phyloP scores from a whole-genome alignment of 2,797 vertebrate genomes.

The Molothrus aeneus region DNA sequence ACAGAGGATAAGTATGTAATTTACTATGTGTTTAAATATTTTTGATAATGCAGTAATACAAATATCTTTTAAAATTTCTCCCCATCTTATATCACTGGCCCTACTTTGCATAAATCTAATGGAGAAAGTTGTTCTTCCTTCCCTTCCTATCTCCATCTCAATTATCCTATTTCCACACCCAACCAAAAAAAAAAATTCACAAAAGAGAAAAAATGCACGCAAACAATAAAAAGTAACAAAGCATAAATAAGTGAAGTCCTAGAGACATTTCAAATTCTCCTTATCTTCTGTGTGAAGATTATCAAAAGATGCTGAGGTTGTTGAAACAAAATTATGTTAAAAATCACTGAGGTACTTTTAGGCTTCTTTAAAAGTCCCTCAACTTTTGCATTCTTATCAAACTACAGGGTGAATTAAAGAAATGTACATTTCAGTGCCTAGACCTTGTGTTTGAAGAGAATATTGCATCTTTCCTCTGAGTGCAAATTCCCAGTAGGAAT shows the following conservation, averaged over 20 bases:
- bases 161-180: background rate
- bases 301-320: background rate
- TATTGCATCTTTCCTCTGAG: background rate
- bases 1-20: background rate
- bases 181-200: background rate
- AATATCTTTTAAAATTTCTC: background rate
- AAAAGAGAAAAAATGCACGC: background rate
- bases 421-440: background rate
- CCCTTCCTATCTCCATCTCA: background rate
- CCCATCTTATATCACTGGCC: background rate
- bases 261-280: background rate
- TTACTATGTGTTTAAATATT: background rate
- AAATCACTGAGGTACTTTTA: background rate
- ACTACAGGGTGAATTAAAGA: background rate
- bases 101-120: background rate
- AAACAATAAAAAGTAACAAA: background rate
- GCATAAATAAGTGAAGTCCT: background rate
- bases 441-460: background rate
- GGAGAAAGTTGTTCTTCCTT: background rate
- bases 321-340: background rate
- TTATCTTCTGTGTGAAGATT: background rate
- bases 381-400: background rate
- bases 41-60: background rate
- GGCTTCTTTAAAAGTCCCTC: background rate
- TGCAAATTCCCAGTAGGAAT: constrained; percentile 10